Evolutionary conservation across 2,797 vertebrate genomes (phyloP).

Genomic region (Esox masquinongy): DNA sequence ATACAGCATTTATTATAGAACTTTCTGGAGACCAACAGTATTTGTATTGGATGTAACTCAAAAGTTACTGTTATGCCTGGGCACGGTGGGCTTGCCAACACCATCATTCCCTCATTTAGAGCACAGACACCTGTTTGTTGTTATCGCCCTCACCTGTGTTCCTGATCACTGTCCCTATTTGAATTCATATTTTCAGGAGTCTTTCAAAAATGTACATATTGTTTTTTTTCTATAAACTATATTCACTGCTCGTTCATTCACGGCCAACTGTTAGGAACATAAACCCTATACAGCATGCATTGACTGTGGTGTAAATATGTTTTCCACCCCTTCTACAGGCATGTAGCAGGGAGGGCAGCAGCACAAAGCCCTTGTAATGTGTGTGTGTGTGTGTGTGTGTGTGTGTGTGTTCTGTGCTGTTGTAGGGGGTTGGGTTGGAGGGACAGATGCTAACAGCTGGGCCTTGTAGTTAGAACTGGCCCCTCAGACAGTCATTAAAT

Average conservation of each 20-base stretch:
- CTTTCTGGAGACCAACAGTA: no score
- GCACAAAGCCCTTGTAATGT: constrained; percentile 1
- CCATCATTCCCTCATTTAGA: no score
- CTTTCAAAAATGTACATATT: no score
- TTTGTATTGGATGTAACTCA: no score
- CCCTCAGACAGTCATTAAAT: constrained; percentile 75
- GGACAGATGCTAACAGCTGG: constrained; percentile 75
- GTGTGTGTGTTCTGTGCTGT: constrained; percentile 48
- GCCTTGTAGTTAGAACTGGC: constrained; percentile 56
- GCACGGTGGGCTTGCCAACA: no score
- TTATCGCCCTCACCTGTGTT: no score
- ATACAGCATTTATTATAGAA: background rate
- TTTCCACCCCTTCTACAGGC: background rate
- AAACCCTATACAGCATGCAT: background rate
- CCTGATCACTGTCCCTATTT: no score
- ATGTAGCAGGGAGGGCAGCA: background rate
- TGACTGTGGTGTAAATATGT: background rate
- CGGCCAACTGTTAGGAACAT: no score
- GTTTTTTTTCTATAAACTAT: constrained; percentile 11
- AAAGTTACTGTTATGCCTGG: no score
- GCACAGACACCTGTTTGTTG: no score
- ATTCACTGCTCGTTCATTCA: constrained; percentile 21
- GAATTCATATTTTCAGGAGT: no score
- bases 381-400: constrained; percentile 62
- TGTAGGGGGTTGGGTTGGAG: constrained; percentile 15